phyloP scores from a whole-genome alignment of 2,797 vertebrate species.

The Carduelis carduelis region DNA sequence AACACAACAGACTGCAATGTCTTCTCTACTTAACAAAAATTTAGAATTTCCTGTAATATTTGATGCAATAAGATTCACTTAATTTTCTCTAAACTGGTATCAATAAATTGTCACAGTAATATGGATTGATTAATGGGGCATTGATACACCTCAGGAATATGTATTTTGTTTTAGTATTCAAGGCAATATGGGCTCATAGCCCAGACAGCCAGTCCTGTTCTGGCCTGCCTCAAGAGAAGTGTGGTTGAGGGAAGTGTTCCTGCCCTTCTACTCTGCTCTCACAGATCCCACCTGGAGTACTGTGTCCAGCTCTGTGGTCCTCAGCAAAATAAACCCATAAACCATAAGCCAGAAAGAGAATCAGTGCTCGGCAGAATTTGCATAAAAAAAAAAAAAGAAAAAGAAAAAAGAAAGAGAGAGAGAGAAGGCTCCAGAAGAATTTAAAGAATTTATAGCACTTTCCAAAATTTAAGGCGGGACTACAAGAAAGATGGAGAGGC shows the following conservation, averaged over 20 bases:
- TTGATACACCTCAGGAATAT: neutral
- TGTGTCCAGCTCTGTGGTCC: neutral
- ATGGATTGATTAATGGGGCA: neutral
- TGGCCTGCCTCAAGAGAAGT: neutral
- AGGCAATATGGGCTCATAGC: neutral
- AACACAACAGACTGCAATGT: neutral
- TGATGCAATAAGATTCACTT: neutral
- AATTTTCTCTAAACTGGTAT: neutral
- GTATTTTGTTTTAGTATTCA: neutral
- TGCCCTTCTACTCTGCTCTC: neutral
- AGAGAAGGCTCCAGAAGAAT: neutral
- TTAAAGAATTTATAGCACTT: neutral
- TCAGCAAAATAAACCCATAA: neutral
- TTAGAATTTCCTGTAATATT: neutral
- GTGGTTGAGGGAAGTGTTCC: accelerated
- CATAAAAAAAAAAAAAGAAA: too few species aligned
- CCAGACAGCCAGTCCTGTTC: neutral
- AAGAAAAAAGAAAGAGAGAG: too few species aligned
- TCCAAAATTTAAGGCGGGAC: accelerated
- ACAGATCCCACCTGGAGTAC: accelerated
- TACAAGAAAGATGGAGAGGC: neutral
- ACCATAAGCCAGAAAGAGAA: neutral
- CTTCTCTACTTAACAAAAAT: neutral
- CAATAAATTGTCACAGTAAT: neutral
- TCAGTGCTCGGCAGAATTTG: neutral